Conservation (phyloP, 2,888 invertebrate genomes). For the Tethea ocularis region DNA sequence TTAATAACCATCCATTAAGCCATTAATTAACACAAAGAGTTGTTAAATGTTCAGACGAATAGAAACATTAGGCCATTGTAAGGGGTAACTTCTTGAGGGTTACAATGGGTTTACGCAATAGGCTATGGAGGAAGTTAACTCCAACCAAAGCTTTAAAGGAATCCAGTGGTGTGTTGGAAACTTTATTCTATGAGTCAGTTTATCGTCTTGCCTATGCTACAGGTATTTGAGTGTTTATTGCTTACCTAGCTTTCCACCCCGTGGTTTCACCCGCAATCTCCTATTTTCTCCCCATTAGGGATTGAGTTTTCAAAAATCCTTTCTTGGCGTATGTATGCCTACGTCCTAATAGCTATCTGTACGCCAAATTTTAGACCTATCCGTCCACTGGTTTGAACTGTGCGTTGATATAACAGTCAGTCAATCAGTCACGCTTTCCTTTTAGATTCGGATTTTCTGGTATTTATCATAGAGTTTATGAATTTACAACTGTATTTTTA, state of each 20-base stretch:
- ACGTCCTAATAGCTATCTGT: too few relatives aligned
- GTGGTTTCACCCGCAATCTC: too few relatives aligned
- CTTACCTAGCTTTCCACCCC: constrained; percentile 6
- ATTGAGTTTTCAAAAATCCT: too few relatives aligned
- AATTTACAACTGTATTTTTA: too few relatives aligned
- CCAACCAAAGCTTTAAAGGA: constrained; percentile 54
- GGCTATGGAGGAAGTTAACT: constrained; percentile 54
- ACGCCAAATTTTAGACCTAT: too few relatives aligned
- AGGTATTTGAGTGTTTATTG: constrained; percentile 47
- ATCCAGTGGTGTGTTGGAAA: constrained; percentile 57
- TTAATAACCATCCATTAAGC: constrained; percentile 2
- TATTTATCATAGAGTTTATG: background rate
- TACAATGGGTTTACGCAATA: constrained; percentile 44
- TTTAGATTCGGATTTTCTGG: too few relatives aligned
- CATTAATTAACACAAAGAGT: background rate
- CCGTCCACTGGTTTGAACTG: too few relatives aligned
- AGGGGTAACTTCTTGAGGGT: constrained; percentile 17
- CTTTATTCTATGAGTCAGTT: constrained; percentile 60
- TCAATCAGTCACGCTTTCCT: too few relatives aligned
- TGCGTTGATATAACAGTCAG: too few relatives aligned
- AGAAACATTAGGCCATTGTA: constrained; percentile 7
- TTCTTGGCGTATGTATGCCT: too few relatives aligned
- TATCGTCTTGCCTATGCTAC: constrained; percentile 62
- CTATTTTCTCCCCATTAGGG: too few relatives aligned
- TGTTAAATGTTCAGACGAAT: background rate